Evolutionary conservation across 2,797 vertebrate species (phyloP).

Genomic region (Propithecus perrieri): DNA sequence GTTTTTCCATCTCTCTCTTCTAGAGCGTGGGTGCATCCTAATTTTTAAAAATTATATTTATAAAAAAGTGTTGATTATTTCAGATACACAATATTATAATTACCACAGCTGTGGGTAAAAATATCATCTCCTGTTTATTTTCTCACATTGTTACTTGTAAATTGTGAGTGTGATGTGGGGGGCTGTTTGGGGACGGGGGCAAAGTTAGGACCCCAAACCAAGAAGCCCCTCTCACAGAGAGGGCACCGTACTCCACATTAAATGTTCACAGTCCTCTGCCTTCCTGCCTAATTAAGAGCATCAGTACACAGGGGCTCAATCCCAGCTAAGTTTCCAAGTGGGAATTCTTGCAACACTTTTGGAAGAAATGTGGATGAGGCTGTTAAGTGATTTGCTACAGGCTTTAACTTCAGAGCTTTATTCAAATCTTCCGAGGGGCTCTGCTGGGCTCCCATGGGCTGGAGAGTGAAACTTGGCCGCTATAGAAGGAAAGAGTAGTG

Average conservation of each 20-base stretch:
- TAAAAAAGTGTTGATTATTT: conserved; percentile 3
- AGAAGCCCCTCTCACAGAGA: neutral
- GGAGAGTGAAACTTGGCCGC: neutral
- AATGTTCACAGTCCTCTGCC: neutral
- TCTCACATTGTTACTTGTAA: neutral
- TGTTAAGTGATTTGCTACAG: neutral
- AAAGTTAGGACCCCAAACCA: neutral
- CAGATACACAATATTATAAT: neutral
- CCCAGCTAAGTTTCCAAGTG: neutral
- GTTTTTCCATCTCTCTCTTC: conserved; percentile 37
- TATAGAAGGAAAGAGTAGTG: neutral
- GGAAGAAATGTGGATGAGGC: neutral
- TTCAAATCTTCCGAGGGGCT: neutral
- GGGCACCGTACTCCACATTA: accelerated
- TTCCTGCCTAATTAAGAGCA: neutral
- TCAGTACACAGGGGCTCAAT: neutral
- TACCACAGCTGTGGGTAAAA: neutral
- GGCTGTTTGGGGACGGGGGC: neutral
- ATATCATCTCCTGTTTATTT: neutral
- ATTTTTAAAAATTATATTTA: conserved; percentile 55
- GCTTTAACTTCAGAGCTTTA: neutral
- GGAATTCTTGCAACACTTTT: neutral
- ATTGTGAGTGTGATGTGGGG: neutral
- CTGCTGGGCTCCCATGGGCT: neutral
- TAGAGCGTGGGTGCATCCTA: neutral